phyloP scores from a whole-genome alignment of 2,888 invertebrate species.

The Helleia helle region DNA sequence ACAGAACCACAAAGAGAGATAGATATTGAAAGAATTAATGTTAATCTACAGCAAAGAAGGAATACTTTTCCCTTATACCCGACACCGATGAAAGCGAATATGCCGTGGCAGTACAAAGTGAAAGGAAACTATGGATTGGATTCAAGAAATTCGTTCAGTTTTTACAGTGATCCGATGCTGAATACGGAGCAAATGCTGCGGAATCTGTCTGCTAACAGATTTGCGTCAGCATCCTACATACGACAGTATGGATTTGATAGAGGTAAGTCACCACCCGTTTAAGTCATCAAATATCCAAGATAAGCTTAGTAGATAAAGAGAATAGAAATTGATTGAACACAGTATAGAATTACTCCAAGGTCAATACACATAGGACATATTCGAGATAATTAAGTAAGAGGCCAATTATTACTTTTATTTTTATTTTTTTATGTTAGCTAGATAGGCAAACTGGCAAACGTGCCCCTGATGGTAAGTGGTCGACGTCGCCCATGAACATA shows the following conservation, averaged over 20 bases:
- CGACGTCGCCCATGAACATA: no score
- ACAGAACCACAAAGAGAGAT: conserved; percentile 39
- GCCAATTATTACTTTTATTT: no score
- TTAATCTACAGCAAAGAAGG: conserved; percentile 41
- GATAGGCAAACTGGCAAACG: no score
- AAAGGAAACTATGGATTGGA: conserved; percentile 32
- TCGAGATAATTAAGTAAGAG: no score
- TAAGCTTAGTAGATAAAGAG: no score
- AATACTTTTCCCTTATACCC: conserved; percentile 56
- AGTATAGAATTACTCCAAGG: no score
- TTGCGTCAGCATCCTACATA: conserved; percentile 39
- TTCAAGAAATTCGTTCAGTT: conserved; percentile 34
- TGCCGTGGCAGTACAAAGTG: conserved; percentile 43
- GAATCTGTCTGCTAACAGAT: conserved; percentile 45
- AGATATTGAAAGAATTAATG: conserved; percentile 30
- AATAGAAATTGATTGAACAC: no score
- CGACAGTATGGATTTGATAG: conserved; percentile 54
- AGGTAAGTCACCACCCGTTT: conserved; percentile 48
- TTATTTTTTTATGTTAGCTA: no score
- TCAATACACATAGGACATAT: no score
- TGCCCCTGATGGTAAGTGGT: no score
- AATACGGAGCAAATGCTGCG: conserved; percentile 47
- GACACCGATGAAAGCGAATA: conserved; percentile 43
- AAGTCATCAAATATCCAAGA: no score
- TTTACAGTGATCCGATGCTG: conserved; percentile 49